These are phyloP conservation scores for Zootermopsis nevadensis DNA, from an alignment of 2,888 invertebrate genomes.

Conservation along the genomic window DNA sequence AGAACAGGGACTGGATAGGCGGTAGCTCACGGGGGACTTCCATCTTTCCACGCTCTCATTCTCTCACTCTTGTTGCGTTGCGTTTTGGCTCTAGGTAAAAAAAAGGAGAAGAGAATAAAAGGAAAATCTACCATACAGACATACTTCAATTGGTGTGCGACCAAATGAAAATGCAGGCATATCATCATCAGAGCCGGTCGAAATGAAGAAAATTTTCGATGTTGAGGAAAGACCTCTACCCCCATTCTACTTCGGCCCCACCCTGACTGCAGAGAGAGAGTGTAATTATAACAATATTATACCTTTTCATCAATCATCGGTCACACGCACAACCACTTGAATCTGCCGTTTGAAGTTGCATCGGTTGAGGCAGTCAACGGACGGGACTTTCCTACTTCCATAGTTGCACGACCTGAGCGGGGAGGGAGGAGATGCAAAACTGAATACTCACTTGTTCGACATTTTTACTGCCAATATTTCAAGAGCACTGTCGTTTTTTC, in stretches of 20 bases:
- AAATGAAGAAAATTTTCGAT: slow-evolving; percentile 32
- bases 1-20: slow-evolving; percentile 24
- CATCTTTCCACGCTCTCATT: background rate
- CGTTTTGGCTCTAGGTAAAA: slow-evolving; percentile 2
- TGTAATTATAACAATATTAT: slow-evolving; percentile 34
- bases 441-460: slow-evolving; percentile 39
- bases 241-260: background rate
- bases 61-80: background rate
- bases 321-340: background rate
- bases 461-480: slow-evolving; percentile 42
- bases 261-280: background rate
- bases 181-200: slow-evolving; percentile 31
- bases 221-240: slow-evolving; percentile 31
- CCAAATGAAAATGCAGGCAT: slow-evolving; percentile 40
- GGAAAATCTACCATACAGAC: slow-evolving; percentile 12
- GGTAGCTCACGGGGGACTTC: slow-evolving; percentile 8
- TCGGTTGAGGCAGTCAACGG: background rate
- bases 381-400: slow-evolving; percentile 1
- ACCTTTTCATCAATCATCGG: slow-evolving; percentile 33
- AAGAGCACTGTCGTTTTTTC: slow-evolving; percentile 26
- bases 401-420: background rate
- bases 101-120: background rate
- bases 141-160: slow-evolving; percentile 36
- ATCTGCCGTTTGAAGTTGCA: background rate
- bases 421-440: background rate